Conservation (phyloP, 1,140 invertebrate genomes). For the Aphaenogaster ashmeadi region DNA sequence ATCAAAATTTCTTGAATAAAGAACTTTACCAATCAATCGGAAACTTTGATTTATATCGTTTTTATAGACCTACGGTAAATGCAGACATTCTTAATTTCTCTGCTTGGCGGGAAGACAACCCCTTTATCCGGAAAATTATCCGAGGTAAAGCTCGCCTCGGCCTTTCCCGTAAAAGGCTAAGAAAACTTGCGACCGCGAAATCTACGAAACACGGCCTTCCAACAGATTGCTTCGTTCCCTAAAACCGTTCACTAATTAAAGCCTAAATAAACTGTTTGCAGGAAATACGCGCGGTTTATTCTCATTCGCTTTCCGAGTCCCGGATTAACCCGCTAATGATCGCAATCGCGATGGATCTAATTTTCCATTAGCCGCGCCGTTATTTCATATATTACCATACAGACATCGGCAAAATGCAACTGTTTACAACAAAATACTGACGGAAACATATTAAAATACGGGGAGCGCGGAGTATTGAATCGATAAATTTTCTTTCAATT, state of each 20-base stretch:
- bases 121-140: constrained; percentile 14
- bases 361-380: constrained; percentile 17
- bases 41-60: neutral
- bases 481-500: constrained; percentile 11
- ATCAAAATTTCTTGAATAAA: neutral
- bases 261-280: constrained; percentile 39
- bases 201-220: constrained; percentile 30
- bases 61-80: neutral
- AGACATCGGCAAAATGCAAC: constrained; percentile 3
- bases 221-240: constrained; percentile 28
- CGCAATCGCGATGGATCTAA: constrained; percentile 15
- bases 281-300: constrained; percentile 25
- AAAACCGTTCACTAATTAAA: constrained; percentile 61
- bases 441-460: neutral
- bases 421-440: neutral
- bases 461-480: neutral
- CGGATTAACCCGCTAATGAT: constrained; percentile 29
- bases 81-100: neutral
- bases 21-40: neutral
- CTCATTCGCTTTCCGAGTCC: constrained; percentile 6
- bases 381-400: constrained; percentile 21
- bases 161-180: constrained; percentile 1
- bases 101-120: constrained; percentile 1
- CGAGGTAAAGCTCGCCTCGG: neutral
- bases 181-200: constrained; percentile 38